phyloP scores from a whole-genome alignment of 2,888 invertebrate genomes.

The Tipula vernalis region DNA sequence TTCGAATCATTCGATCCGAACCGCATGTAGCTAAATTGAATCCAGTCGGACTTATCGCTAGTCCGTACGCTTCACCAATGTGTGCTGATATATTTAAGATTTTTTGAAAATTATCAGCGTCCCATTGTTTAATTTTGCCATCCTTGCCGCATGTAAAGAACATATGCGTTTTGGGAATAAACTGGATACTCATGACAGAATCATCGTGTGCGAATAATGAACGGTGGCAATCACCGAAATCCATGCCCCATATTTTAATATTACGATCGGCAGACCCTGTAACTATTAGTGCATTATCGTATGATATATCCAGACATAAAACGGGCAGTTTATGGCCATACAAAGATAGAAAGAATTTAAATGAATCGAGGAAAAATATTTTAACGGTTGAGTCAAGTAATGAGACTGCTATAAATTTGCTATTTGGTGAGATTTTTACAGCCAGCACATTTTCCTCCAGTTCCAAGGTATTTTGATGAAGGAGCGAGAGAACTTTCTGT shows the following conservation, averaged over 20 bases:
- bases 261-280: conserved; percentile 94
- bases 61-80: conserved; percentile 60
- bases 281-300: conserved; percentile 72
- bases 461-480: conserved; percentile 71
- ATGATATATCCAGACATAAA: conserved; percentile 83
- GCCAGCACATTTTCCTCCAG: conserved; percentile 79
- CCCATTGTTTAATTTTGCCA: conserved; percentile 93
- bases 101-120: conserved; percentile 81
- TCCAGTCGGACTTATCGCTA: conserved; percentile 72
- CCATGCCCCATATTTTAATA: conserved; percentile 96
- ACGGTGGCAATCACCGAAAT: conserved; percentile 96
- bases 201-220: conserved; percentile 95
- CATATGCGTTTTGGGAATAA: conserved; percentile 83
- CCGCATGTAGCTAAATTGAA: conserved; percentile 67
- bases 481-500: conserved; percentile 53
- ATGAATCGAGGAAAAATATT: conserved; percentile 85
- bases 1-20: conserved; percentile 72
- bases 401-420: conserved; percentile 77
- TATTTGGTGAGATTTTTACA: conserved; percentile 71
- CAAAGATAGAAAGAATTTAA: conserved; percentile 89
- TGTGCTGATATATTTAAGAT: conserved; percentile 84
- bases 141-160: conserved; percentile 92
- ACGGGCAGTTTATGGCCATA: conserved; percentile 96
- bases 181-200: conserved; percentile 78
- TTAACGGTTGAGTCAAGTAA: conserved; percentile 89